Evolutionary conservation across 2,113 vertebrate genomes (phyloP), one percentile per base, ranked within the genome.

Genomic region (Cinclus mexicanus): DNA sequence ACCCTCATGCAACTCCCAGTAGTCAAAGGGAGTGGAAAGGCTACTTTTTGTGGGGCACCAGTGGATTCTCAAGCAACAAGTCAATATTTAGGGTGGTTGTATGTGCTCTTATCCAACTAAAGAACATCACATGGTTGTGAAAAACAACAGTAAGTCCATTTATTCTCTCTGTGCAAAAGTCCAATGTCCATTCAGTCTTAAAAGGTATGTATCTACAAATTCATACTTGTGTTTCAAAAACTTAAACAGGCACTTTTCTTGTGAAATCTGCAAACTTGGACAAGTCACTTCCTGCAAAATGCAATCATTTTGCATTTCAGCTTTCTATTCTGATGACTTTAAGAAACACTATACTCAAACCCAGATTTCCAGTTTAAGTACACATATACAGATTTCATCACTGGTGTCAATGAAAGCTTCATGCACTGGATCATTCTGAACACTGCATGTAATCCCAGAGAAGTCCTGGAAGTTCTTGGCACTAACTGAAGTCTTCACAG

Each of bases 261-360:
- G 53, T 67, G 70, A 88, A 85, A 88, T 41, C 3, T 65, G 60
- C 82, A 85, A 55, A 94, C 77, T 81, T 31, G 5, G 57, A 72
- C 95, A 91, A 76, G 96, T 84, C 83, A 60, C 67, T 84, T 95
- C 87, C 88, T 50, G 83, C 52, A 19, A 70, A 78, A 81, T 1
- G 29, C 64, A 80, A 91, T 67, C 93, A 69, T 95, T 95, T 92
- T 77, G 50, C 52, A 82, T 92, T 90, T 95, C 93, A 79, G 77
- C 44, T 87, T 95, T 96, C 92, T 83, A 37, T 95, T 90, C 86
- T 83, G 71, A 50, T 39, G 81, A 89, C 91, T 94, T 87, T 71
- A 95, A 92, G 91, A 92, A 95, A 93, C 35, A 83, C 79, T 19
- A 74, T 8, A 59, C 60, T 8, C 87, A 92, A 93, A 96, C 81